Conservation (phyloP, 1,140 invertebrate species). For the Drosophila neocordata region DNA sequence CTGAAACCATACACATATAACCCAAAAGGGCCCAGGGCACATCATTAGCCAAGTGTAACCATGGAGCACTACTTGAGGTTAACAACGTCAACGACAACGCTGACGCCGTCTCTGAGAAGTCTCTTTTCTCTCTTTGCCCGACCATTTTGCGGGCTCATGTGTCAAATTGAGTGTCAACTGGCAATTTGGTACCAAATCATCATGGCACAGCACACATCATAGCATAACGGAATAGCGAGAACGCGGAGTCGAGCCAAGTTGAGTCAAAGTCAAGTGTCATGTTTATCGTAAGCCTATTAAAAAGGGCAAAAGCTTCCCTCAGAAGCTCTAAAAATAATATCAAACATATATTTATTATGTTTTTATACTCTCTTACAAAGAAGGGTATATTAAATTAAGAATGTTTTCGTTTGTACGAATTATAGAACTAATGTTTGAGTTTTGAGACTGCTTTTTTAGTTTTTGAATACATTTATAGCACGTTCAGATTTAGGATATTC, state of each 20-base stretch:
- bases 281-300: conserved; percentile 81
- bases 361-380: not conserved
- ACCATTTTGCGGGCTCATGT: conserved; percentile 67
- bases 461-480: too few relatives aligned
- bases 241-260: conserved; percentile 16
- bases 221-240: conserved; percentile 15
- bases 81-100: conserved; percentile 23
- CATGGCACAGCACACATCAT: not conserved
- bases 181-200: conserved; percentile 64
- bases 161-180: conserved; percentile 82
- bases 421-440: too few relatives aligned
- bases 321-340: conserved; percentile 26
- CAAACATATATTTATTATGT: conserved; percentile 7
- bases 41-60: conserved; percentile 74
- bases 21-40: conserved; percentile 50
- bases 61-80: conserved; percentile 76
- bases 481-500: too few relatives aligned
- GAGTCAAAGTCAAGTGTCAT: conserved; percentile 74
- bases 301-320: conserved; percentile 50
- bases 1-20: conserved; percentile 34
- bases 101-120: conserved; percentile 19
- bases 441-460: too few relatives aligned
- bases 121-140: conserved; percentile 12
- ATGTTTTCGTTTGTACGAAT: too few relatives aligned
- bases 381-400: not conserved